Percentiles rank a stretch among this genome's conserved stretches.
phyloP scores from a whole-genome alignment of 2,113 vertebrate genomes.

The Nerophis ophidion region DNA sequence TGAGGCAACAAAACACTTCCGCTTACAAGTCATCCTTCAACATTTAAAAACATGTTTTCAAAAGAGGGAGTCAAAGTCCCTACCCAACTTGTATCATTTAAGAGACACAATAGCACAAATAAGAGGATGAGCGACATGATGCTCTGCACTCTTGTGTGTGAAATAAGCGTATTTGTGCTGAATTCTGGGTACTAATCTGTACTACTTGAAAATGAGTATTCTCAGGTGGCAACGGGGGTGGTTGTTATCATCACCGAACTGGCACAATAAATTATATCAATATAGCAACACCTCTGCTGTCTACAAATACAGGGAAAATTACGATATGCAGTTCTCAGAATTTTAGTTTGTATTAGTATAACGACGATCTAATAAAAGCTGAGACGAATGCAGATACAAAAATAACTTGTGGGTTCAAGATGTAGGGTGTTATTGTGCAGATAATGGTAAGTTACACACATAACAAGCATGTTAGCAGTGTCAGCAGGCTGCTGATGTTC shows the following conservation, averaged over 20 bases:
- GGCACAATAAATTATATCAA: slow-evolving; percentile 3
- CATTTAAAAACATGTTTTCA: slow-evolving; percentile 68
- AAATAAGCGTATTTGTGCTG: slow-evolving; percentile 26
- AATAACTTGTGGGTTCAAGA: too few species aligned
- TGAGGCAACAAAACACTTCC: slow-evolving; percentile 62
- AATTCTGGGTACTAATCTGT: slow-evolving; percentile 29
- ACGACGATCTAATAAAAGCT: too few species aligned
- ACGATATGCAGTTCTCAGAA: too few species aligned
- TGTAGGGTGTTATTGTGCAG: too few species aligned
- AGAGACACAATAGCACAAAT: slow-evolving; percentile 46
- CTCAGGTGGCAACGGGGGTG: neutral
- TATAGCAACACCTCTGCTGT: neutral
- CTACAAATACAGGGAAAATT: too few species aligned
- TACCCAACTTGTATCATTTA: slow-evolving; percentile 47
- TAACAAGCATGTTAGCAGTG: too few species aligned
- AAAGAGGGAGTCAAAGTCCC: slow-evolving; percentile 62
- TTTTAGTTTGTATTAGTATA: too few species aligned
- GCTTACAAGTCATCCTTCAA: slow-evolving; percentile 65
- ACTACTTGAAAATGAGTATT: neutral
- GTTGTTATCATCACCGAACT: neutral
- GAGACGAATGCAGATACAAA: too few species aligned
- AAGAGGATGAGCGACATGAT: slow-evolving; percentile 39
- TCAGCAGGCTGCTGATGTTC: too few species aligned
- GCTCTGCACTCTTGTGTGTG: slow-evolving; percentile 26
- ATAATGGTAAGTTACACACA: too few species aligned